Percentiles rank a stretch among this genome's conserved stretches.
Conservation (phyloP, 2,113 vertebrate species). For the Dromas ardeola region DNA sequence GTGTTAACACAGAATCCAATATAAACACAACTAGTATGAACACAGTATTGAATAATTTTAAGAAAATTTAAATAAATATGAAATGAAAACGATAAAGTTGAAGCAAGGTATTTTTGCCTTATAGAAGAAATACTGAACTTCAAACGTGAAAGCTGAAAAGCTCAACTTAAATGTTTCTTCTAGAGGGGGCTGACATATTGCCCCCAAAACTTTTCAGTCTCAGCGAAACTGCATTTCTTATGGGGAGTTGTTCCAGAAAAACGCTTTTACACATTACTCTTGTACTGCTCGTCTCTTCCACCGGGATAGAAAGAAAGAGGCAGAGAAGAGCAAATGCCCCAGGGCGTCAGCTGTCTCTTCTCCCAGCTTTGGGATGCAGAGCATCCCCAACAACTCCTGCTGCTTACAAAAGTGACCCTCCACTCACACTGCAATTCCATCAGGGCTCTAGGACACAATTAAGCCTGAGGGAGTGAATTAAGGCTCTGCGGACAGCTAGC, state of each 20-base stretch:
- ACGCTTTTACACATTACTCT: background rate
- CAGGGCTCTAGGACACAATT: background rate
- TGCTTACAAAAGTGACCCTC: background rate
- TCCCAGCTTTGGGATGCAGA: background rate
- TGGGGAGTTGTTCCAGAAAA: background rate
- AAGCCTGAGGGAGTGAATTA: background rate
- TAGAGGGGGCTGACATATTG: background rate
- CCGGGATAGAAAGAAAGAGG: background rate
- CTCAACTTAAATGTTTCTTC: background rate
- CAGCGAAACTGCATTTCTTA: background rate
- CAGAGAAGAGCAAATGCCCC: background rate
- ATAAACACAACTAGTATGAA: conserved; percentile 18
- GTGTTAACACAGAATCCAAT: background rate
- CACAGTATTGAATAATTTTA: background rate
- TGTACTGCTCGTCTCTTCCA: background rate
- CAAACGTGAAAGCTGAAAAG: background rate
- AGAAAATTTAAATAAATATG: background rate
- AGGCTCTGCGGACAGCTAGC: background rate
- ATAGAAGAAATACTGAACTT: background rate
- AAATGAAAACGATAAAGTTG: background rate
- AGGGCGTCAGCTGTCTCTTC: background rate
- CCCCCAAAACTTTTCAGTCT: background rate
- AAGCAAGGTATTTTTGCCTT: background rate
- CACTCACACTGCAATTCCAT: background rate
- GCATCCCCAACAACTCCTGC: background rate